These are phyloP conservation scores for Clivina fossor DNA, from an alignment of 2,888 invertebrate genomes.

Conservation along the genomic window DNA sequence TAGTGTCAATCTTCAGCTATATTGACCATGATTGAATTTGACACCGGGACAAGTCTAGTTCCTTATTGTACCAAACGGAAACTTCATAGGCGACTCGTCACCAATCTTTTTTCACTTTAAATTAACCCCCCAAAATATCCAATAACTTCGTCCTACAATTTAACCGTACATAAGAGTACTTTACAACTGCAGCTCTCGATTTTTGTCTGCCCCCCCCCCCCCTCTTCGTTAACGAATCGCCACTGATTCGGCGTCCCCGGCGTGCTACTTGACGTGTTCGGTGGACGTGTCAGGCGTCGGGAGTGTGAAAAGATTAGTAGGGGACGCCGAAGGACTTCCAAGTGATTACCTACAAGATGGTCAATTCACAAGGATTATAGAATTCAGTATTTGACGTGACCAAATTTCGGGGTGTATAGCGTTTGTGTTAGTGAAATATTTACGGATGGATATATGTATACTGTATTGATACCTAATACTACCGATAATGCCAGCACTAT, in stretches of 20 bases:
- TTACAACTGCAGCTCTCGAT: too few relatives aligned
- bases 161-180: too few relatives aligned
- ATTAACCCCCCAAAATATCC: too few relatives aligned
- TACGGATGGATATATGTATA: too few relatives aligned
- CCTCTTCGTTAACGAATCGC: not conserved
- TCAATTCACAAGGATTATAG: not conserved
- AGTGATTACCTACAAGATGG: constrained; percentile 15
- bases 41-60: constrained; percentile 22
- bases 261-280: constrained; percentile 14
- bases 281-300: not conserved
- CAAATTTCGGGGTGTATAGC: too few relatives aligned
- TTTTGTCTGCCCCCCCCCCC: too few relatives aligned
- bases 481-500: too few relatives aligned
- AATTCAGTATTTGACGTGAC: too few relatives aligned
- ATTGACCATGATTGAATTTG: constrained; percentile 31
- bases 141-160: too few relatives aligned
- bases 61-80: constrained; percentile 16
- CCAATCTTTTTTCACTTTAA: too few relatives aligned
- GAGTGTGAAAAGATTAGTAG: constrained; percentile 13
- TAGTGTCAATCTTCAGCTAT: constrained; percentile 28
- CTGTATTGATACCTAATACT: too few relatives aligned
- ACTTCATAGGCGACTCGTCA: constrained; percentile 9
- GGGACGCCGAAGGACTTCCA: constrained; percentile 6
- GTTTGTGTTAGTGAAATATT: too few relatives aligned
- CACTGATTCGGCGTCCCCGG: not conserved